Evolutionary conservation across 2,888 invertebrate species (phyloP), one percentile per base, ranked within the genome.

Genomic region (Aquatica leii): DNA sequence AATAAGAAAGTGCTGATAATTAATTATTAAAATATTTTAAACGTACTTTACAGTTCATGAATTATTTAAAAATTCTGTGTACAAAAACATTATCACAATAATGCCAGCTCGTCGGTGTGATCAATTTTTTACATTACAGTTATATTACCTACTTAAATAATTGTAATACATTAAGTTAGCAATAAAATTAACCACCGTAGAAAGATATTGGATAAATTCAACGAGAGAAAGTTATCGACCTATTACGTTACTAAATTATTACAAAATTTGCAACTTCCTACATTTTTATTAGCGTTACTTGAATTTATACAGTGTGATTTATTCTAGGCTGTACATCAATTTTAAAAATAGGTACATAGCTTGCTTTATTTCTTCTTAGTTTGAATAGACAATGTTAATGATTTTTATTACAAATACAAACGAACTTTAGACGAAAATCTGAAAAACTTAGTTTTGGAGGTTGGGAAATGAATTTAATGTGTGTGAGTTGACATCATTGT

Each of bases 11-110:
- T 46, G 1, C 2, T 18, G 15, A 43, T 20, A 46, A 18, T 46
- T 46, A 46, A 46, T 46, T 46, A 46, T 3, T 18, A 46, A 46
- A 46, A 46, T 46, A 46, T 46, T 46, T 18, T 18, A 46, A 46
- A 46, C 4, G 15, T 17, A 43, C 41, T 43, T 43, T 43, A 43
- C 20, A 18, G 11, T 46, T 40, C 43, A 43, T 43, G 43, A 43
- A 46, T 46, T 46, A 46, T 46, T 46, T 46, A 46, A 46, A 18
- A 18, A 18, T 46, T 12, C 3, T 12, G 12, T 43, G 15, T 17
- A 14, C 43, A 43, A 43, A 43, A 43, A 43, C 8, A 3, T 24
- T 24, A 24, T 24, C 6, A 24, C 24, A 24, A 24, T 24, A 2
- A 43, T 43, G 12, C 17, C 8, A 1, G 17, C 12, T 43, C 17